A percentile compares a stretch with the other conserved stretches of the same genome.
phyloP scores from a whole-genome alignment of 1,140 invertebrate species.

The Augochlora pura region DNA sequence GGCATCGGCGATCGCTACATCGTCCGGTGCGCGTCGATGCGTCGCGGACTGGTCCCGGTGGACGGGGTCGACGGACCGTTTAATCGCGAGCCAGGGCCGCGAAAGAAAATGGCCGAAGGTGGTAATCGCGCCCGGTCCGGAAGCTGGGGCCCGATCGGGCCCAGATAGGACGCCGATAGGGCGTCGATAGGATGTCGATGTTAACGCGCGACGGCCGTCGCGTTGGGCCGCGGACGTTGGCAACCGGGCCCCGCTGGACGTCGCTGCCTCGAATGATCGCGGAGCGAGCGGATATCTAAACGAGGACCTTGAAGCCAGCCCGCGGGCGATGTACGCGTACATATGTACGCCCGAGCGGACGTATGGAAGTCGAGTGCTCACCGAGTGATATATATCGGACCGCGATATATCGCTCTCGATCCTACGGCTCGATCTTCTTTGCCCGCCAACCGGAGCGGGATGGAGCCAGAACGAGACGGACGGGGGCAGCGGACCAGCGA shows the following conservation, averaged over 20 bases:
- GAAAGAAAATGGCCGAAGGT: constrained; percentile 57
- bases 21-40: not conserved
- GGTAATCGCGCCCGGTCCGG: constrained; percentile 59
- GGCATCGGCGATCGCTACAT: constrained; percentile 33
- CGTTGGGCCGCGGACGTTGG: constrained; percentile 1
- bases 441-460: no score
- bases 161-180: constrained; percentile 41
- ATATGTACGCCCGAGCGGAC: constrained; percentile 42
- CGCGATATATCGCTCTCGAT: constrained; percentile 63
- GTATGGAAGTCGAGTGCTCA: constrained; percentile 42
- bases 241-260: constrained; percentile 19
- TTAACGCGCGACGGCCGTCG: constrained; percentile 22
- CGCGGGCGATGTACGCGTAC: constrained; percentile 48
- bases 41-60: not conserved
- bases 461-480: no score
- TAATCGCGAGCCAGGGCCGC: constrained; percentile 47
- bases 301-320: constrained; percentile 58
- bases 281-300: constrained; percentile 60
- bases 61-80: constrained; percentile 53
- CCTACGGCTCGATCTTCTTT: constrained; percentile 48
- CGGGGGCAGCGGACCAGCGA: no score
- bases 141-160: constrained; percentile 51
- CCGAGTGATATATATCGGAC: constrained; percentile 62
- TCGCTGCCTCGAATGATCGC: constrained; percentile 60
- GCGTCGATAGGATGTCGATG: constrained; percentile 40